phyloP scores from a whole-genome alignment of 2,797 vertebrate genomes.

The Sebastes itinus region DNA sequence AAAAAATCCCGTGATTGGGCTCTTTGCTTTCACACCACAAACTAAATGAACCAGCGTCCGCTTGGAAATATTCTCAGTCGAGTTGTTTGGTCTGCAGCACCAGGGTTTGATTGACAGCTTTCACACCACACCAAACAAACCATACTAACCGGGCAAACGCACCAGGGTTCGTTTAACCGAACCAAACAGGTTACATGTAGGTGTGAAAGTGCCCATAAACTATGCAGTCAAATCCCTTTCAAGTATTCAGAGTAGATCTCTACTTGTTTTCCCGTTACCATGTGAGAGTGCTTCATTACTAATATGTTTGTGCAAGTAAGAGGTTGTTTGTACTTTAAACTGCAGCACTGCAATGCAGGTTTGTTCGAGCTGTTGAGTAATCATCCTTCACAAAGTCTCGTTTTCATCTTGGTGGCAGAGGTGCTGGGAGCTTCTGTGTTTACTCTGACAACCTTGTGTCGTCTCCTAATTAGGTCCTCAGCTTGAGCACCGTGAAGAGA shows the following conservation, averaged over 20 bases:
- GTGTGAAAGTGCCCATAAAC: neutral
- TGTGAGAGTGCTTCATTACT: neutral
- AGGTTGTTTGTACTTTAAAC: neutral
- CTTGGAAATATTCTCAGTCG: neutral
- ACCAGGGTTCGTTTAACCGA: neutral
- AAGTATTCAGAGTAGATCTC: neutral
- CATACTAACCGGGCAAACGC: neutral
- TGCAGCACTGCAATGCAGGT: neutral
- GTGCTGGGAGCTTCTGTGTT: slow-evolving; percentile 22
- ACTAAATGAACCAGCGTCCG: neutral
- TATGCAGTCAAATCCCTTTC: neutral
- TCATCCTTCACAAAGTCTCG: neutral
- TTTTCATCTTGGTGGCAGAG: slow-evolving; percentile 16
- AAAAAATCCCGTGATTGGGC: neutral
- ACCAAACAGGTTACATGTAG: neutral
- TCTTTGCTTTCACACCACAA: neutral
- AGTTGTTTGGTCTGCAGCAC: neutral
- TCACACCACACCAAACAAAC: neutral
- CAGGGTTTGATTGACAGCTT: neutral
- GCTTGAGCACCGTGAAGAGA: slow-evolving; percentile 20
- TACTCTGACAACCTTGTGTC: slow-evolving; percentile 22
- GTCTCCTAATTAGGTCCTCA: slow-evolving; percentile 51
- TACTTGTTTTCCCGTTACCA: neutral
- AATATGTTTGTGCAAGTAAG: slow-evolving; percentile 3
- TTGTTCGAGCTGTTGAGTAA: neutral